These are phyloP conservation scores for Eupithecia abbreviata DNA, from an alignment of 2,888 invertebrate species.

Conservation along the genomic window DNA sequence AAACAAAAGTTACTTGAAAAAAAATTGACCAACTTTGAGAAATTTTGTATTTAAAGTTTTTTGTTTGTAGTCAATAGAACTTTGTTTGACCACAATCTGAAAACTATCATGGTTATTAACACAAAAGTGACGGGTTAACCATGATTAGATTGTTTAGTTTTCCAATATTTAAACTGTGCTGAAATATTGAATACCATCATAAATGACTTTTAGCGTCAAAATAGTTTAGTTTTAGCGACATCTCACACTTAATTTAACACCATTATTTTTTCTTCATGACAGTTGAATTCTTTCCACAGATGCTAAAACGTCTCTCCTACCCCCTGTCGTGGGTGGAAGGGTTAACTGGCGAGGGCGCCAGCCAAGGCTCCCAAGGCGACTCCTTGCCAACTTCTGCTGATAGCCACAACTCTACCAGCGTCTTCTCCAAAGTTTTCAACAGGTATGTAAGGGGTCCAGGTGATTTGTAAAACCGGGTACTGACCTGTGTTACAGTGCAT, in stretches of 20 bases:
- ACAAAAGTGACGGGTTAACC: too few species aligned
- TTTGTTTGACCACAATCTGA: too few species aligned
- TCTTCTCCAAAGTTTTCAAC: conserved; percentile 96
- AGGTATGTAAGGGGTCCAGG: conserved; percentile 81
- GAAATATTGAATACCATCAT: too few species aligned
- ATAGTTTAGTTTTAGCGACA: too few species aligned
- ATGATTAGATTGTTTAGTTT: too few species aligned
- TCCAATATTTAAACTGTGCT: too few species aligned
- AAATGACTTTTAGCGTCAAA: too few species aligned
- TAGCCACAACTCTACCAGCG: conserved; percentile 87
- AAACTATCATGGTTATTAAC: too few species aligned
- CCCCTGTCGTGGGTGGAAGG: conserved; percentile 97
- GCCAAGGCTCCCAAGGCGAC: conserved; percentile 69
- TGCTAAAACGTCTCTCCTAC: conserved; percentile 95
- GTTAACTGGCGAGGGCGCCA: conserved; percentile 89
- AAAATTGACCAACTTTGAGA: background rate
- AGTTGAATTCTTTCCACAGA: conserved; percentile 77
- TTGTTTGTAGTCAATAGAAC: too few species aligned
- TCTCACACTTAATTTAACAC: too few species aligned
- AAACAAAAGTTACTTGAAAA: background rate
- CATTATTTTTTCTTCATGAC: conserved; percentile 38
- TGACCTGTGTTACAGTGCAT: too few species aligned
- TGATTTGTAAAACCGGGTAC: background rate
- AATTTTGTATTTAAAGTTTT: background rate
- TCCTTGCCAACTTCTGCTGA: conserved; percentile 85